These are phyloP conservation scores for Pluvialis apricaria DNA, from an alignment of 2,113 vertebrate genomes.

Conservation along the genomic window DNA sequence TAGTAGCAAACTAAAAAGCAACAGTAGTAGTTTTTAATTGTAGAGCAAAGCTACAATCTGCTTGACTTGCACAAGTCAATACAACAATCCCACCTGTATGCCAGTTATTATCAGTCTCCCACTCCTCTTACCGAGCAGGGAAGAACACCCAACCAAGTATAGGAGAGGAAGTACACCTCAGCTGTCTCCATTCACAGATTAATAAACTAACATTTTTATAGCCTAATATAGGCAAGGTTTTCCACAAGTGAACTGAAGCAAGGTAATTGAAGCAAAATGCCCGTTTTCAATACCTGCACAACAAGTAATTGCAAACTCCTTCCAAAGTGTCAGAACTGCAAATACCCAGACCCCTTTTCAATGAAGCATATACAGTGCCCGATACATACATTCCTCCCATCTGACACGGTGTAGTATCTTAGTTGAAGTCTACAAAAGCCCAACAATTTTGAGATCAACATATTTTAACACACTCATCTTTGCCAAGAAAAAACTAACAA, in stretches of 20 bases:
- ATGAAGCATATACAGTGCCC: not conserved
- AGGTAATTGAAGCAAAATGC: not conserved
- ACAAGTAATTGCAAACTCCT: not conserved
- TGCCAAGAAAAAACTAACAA: not conserved
- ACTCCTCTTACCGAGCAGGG: accelerated
- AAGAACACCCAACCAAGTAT: not conserved
- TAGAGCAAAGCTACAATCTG: not conserved
- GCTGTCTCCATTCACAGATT: not conserved
- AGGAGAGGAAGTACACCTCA: not conserved
- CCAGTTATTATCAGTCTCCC: not conserved
- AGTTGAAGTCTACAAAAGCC: not conserved
- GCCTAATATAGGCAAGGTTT: not conserved
- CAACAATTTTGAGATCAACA: not conserved
- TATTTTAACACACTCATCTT: not conserved
- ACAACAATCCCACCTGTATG: not conserved
- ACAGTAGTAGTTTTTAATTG: not conserved
- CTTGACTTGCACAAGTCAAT: accelerated
- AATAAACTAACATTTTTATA: not conserved
- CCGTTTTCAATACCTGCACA: not conserved
- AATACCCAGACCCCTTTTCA: not conserved
- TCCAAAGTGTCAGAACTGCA: not conserved
- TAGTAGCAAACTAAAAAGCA: not conserved
- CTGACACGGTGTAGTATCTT: not conserved
- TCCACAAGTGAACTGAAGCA: not conserved
- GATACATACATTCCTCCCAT: not conserved